phyloP scores from a whole-genome alignment of 2,113 vertebrate species.

The Cricetomys ansorgei region DNA sequence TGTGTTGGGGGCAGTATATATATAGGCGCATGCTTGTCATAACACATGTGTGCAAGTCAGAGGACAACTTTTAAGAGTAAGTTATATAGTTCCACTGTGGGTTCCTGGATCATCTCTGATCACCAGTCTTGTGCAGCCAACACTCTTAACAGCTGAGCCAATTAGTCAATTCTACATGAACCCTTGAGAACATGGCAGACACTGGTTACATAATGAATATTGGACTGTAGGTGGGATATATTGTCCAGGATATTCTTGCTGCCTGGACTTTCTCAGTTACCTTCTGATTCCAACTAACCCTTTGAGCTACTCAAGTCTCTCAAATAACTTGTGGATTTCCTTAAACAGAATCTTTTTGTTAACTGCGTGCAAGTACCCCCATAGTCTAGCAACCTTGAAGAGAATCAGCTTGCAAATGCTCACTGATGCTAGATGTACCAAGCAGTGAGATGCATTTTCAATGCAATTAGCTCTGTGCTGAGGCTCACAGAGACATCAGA shows the following conservation, averaged over 20 bases:
- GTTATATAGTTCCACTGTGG: neutral
- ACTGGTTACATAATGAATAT: neutral
- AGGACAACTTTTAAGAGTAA: neutral
- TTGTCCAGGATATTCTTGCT: neutral
- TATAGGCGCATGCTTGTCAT: neutral
- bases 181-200: neutral
- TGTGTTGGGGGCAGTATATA: neutral
- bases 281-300: neutral
- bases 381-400: neutral
- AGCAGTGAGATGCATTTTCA: conserved; percentile 46
- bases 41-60: neutral
- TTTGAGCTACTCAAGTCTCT: neutral
- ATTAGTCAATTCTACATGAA: neutral
- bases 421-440: neutral
- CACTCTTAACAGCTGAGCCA: neutral
- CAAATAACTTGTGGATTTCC: neutral
- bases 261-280: neutral
- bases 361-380: neutral
- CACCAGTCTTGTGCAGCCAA: neutral
- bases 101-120: neutral
- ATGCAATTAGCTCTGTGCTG: conserved; percentile 16
- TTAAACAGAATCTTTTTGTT: neutral
- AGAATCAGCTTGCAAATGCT: conserved; percentile 31
- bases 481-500: conserved; percentile 4
- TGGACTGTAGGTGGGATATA: neutral